Evolutionary conservation across 2,888 invertebrate species (phyloP).

Genomic region (Fissipunctia ypsillon): DNA sequence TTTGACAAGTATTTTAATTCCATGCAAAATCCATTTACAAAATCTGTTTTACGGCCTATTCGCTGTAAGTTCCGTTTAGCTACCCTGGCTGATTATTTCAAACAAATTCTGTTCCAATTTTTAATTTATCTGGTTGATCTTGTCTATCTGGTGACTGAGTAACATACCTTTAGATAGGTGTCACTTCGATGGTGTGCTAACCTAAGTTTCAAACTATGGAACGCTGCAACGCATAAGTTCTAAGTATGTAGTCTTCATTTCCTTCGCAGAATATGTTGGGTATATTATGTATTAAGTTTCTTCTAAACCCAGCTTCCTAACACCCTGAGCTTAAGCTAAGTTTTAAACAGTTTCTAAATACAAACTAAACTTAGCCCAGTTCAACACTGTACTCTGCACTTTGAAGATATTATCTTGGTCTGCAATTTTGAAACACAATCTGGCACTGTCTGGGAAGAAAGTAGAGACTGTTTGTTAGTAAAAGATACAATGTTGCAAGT

Average conservation of each 20-base stretch:
- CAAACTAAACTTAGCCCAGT: conserved; percentile 45
- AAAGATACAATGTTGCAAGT: conserved; percentile 20
- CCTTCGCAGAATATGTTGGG: conserved; percentile 9
- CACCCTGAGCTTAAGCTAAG: conserved; percentile 31
- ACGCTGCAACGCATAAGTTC: conserved; percentile 1
- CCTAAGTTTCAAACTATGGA: conserved; percentile 15
- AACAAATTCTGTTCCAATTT: background rate
- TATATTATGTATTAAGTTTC: conserved; percentile 36
- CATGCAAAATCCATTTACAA: background rate
- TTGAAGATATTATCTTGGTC: conserved; percentile 55
- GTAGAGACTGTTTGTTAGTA: conserved; percentile 18
- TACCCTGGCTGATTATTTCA: background rate
- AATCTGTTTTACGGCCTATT: background rate
- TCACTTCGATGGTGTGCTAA: background rate
- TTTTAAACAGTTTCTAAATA: conserved; percentile 63
- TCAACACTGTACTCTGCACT: conserved; percentile 42
- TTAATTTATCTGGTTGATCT: too few relatives aligned
- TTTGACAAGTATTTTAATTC: too few relatives aligned
- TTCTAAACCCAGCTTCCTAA: conserved; percentile 33
- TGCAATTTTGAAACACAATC: conserved; percentile 58
- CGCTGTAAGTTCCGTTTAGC: too few relatives aligned
- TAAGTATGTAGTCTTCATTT: conserved; percentile 13
- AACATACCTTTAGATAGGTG: background rate
- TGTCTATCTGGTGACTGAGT: background rate
- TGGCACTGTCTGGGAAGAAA: conserved; percentile 29